Evolutionary conservation across 2,888 invertebrate genomes (phyloP), one percentile per base, ranked within the genome.

Genomic region (Shargacucullia verbasci): DNA sequence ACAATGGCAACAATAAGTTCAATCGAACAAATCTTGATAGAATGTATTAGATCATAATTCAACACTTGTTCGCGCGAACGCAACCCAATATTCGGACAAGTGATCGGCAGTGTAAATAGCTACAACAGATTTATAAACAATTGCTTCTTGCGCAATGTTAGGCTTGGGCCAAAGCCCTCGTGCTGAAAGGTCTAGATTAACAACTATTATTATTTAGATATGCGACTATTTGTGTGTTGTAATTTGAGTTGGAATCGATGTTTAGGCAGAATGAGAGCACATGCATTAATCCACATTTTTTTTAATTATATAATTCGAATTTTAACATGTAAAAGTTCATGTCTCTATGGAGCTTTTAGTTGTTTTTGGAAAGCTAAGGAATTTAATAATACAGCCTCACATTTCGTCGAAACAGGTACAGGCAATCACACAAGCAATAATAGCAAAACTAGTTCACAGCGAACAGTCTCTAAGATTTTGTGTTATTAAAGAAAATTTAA

Each of bases 51-150:
- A 45, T 48, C 52, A 65, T 67, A 63, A 70, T 48, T 60, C 41
- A 70, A 49, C 75, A 79, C 75, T 80, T 77, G 77, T 77, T 70
- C 64, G 60, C 57, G 56, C 48, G 66, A 29, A 29, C 50, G 63
- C 66, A 67, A 77, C 61, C 62, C 63, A 62, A 79, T 69, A 70
- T 63, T 72, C 46, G 62, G 73, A 74, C 80, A 80, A 79, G 80
- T 81, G 76, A 78, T 73, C 72, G 76, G 62, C 71, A 54, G 49
- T 70, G 75, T 76, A 81, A 83, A 82, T 77, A 74, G 59, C 75
- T 72, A 70, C 57, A 59, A 73, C 75, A 74, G 74, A 80, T 83
- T 80, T 78, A 81, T 81, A 81, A 80, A 87, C 86, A 84, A 87
- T 85, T 72, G 78, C 62, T 61, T 58, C 76, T 86, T 86, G 78